phyloP scores from a whole-genome alignment of 2,888 invertebrate genomes.

The Bellardia bayeri region DNA sequence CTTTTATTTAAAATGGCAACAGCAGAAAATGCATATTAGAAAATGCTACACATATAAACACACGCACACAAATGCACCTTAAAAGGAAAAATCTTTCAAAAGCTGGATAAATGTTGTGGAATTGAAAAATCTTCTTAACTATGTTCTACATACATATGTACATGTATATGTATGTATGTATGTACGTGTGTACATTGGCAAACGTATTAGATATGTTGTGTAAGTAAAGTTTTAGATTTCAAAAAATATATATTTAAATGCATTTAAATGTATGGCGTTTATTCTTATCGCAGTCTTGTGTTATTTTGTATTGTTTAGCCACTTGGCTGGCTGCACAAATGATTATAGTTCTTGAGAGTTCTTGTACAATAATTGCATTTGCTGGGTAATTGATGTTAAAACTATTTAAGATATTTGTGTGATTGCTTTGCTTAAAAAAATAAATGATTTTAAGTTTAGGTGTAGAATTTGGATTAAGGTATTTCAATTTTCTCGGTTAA shows the following conservation, averaged over 20 bases:
- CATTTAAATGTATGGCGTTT: neutral
- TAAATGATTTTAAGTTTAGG: slow-evolving; percentile 30
- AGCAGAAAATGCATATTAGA: slow-evolving; percentile 55
- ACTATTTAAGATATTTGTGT: slow-evolving; percentile 43
- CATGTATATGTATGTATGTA: too few relatives aligned
- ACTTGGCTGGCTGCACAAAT: slow-evolving; percentile 2
- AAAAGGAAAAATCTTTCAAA: slow-evolving; percentile 1
- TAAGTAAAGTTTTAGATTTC: neutral
- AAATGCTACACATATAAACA: neutral
- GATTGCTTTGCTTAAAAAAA: neutral
- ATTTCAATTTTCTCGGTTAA: slow-evolving; percentile 5
- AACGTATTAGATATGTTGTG: neutral
- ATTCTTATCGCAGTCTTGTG: slow-evolving; percentile 35
- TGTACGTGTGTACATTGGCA: neutral
- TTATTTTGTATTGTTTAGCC: slow-evolving; percentile 20
- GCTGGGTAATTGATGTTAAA: slow-evolving; percentile 57
- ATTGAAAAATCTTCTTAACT: slow-evolving; percentile 26
- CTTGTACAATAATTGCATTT: slow-evolving; percentile 39
- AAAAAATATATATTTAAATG: slow-evolving; percentile 3
- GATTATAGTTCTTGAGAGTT: slow-evolving; percentile 13
- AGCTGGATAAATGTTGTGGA: neutral
- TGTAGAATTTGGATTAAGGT: slow-evolving; percentile 28
- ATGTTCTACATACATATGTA: neutral
- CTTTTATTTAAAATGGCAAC: slow-evolving; percentile 29
- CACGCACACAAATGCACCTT: neutral